phyloP scores from a whole-genome alignment of 2,797 vertebrate genomes.

The Notoglanidium macrostoma region DNA sequence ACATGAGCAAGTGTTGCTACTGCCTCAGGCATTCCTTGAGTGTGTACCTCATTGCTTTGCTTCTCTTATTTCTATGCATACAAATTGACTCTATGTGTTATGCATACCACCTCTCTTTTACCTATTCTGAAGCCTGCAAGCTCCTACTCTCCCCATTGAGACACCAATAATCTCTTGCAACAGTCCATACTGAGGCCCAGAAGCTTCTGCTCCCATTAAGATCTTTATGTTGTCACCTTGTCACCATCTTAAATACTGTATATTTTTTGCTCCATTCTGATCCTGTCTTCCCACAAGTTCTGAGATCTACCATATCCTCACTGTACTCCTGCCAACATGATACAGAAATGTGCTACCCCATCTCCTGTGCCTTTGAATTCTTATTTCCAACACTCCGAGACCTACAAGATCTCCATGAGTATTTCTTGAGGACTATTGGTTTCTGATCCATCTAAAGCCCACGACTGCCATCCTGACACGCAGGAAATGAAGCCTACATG shows the following conservation, averaged over 20 bases:
- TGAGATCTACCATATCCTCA: background rate
- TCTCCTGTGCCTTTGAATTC: background rate
- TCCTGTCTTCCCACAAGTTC: background rate
- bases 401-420: background rate
- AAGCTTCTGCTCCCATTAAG: background rate
- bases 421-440: background rate
- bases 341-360: background rate
- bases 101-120: background rate
- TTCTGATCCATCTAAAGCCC: too few relatives aligned
- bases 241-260: background rate
- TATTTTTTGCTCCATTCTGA: background rate
- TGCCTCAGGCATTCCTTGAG: background rate
- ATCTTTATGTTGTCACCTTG: background rate
- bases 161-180: background rate
- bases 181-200: background rate
- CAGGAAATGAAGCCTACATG: background rate
- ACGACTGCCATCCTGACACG: background rate
- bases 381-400: background rate
- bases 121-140: background rate
- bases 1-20: background rate
- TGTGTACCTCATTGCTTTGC: background rate
- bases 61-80: background rate
- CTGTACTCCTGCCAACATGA: background rate
- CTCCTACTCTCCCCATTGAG: background rate
- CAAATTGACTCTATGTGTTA: background rate